Percentiles rank a stretch among this genome's conserved stretches.
These are phyloP conservation scores for Leptothorax acervorum DNA, from an alignment of 2,888 invertebrate species.

Conservation along the genomic window DNA sequence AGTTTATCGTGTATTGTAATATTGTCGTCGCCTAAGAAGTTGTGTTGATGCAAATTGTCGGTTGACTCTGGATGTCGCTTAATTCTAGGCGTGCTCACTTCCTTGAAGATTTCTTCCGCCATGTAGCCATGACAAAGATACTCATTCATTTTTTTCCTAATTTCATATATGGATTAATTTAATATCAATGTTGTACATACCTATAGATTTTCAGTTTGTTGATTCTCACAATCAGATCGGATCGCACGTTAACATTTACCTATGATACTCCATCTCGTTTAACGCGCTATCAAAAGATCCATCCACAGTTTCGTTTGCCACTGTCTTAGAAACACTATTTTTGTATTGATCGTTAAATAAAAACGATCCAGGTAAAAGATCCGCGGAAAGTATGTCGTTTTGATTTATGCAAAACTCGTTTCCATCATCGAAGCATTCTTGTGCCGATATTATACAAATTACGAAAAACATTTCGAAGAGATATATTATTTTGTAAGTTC, in stretches of 20 bases:
- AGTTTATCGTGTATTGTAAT: conserved; percentile 86
- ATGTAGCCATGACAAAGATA: conserved; percentile 91
- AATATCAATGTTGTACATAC: not conserved
- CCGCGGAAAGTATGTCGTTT: conserved; percentile 90
- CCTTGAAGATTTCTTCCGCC: conserved; percentile 90
- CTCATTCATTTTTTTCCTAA: conserved; percentile 92
- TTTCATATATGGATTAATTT: not conserved
- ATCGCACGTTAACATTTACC: conserved; percentile 85
- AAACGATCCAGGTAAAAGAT: conserved; percentile 89
- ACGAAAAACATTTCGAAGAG: conserved; percentile 16
- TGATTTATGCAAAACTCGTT: conserved; percentile 86
- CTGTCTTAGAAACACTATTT: conserved; percentile 39
- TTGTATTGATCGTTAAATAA: conserved; percentile 86
- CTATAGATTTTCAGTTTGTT: conserved; percentile 4
- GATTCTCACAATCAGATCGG: not conserved
- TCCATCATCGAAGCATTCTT: conserved; percentile 83
- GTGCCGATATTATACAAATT: conserved; percentile 30
- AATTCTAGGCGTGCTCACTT: conserved; percentile 86
- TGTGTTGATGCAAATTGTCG: conserved; percentile 67
- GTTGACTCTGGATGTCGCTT: conserved; percentile 85
- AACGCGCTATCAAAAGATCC: conserved; percentile 89
- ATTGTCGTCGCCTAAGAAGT: conserved; percentile 78
- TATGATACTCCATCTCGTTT: conserved; percentile 89
- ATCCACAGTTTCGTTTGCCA: conserved; percentile 77
- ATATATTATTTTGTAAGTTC: not conserved